Conservation (phyloP, 2,888 invertebrate genomes). For the Unio delphinus region DNA sequence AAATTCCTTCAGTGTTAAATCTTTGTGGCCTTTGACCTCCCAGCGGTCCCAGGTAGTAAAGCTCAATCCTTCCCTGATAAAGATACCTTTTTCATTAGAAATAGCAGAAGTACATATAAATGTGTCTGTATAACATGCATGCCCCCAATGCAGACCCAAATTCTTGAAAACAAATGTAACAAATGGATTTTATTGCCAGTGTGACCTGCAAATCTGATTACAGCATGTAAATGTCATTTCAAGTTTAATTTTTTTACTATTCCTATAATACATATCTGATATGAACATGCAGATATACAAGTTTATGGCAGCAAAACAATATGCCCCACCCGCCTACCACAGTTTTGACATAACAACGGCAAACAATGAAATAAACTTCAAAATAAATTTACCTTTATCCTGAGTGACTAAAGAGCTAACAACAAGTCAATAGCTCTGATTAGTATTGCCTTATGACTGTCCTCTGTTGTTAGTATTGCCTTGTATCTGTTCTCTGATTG, state of each 20-base stretch:
- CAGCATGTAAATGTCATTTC: not conserved
- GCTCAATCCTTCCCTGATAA: constrained; percentile 54
- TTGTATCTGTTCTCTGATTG: no score
- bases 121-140: not conserved
- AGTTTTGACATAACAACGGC: no score
- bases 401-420: no score
- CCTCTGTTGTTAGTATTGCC: no score
- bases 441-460: no score
- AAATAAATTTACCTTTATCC: no score
- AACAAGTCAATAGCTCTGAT: no score
- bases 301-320: no score
- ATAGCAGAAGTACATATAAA: not conserved
- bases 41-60: constrained; percentile 71
- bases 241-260: not conserved
- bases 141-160: not conserved
- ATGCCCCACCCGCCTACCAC: no score
- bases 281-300: no score
- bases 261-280: no score
- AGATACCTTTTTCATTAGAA: not conserved
- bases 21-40: constrained; percentile 64
- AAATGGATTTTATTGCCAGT: not conserved
- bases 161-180: not conserved
- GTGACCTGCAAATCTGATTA: not conserved
- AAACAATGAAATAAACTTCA: no score
- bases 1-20: constrained; percentile 67